Evolutionary conservation across 2,888 invertebrate species (phyloP).

Genomic region (Dioctria rufipes): DNA sequence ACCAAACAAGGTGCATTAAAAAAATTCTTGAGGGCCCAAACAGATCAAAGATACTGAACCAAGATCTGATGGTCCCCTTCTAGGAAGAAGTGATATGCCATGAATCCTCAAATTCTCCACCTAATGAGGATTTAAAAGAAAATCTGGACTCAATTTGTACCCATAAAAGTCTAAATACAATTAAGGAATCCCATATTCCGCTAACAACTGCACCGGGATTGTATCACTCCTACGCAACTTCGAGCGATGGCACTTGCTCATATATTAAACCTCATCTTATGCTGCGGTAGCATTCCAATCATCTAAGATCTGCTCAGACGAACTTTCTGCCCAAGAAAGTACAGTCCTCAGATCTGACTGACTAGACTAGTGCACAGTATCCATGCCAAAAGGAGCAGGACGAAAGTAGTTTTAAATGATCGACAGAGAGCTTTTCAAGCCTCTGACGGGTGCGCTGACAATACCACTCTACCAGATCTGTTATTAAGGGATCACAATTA

Average conservation of each 20-base stretch:
- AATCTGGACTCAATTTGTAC: not conserved
- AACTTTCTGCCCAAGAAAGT: not conserved
- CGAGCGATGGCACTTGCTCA: not conserved
- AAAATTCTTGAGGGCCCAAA: conserved; percentile 1
- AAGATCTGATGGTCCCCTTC: conserved; percentile 1
- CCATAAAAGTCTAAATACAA: not conserved
- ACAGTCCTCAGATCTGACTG: not conserved
- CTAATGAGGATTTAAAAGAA: not conserved
- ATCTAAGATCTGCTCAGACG: not conserved
- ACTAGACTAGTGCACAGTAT: not conserved
- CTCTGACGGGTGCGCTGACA: conserved; percentile 8
- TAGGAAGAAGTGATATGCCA: not conserved
- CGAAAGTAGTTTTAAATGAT: not conserved
- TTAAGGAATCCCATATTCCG: not conserved
- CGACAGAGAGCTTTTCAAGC: not conserved
- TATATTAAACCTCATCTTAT: conserved; percentile 12
- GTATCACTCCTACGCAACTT: conserved; percentile 18
- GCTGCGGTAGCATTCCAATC: not conserved
- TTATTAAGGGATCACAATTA: not conserved
- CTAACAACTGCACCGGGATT: not conserved
- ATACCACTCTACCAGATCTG: not conserved
- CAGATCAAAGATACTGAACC: too few species aligned
- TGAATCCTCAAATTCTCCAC: not conserved
- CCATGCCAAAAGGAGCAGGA: not conserved
- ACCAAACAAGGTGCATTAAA: conserved; percentile 29